Evolutionary conservation across 2,797 vertebrate genomes (phyloP).

Genomic region (Argentina silus): DNA sequence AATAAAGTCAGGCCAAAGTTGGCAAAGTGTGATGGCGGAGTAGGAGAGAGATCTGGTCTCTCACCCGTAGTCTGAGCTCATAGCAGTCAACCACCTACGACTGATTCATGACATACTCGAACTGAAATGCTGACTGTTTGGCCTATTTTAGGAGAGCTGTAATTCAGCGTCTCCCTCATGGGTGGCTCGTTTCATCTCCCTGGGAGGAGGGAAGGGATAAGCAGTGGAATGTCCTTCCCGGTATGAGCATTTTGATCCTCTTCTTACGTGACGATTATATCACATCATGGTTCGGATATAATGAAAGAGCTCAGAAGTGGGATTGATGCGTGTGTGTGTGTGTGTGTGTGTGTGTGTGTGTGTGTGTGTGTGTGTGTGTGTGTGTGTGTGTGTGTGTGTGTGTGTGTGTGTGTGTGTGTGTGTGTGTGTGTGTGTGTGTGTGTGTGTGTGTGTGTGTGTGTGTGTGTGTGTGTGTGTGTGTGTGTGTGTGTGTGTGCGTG

Average conservation of each 20-base stretch:
- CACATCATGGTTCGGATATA: conserved; percentile 59
- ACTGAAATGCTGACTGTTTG: conserved; percentile 65
- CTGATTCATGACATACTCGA: conserved; percentile 66
- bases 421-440: conserved; percentile 8
- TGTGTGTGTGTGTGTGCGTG: not conserved
- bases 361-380: no score
- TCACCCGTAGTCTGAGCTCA: conserved; percentile 62
- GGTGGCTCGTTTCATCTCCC: conserved; percentile 66
- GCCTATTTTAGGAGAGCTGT: conserved; percentile 52
- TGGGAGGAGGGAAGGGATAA: conserved; percentile 32
- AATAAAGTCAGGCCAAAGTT: no score
- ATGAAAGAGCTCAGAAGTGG: conserved; percentile 41
- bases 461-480: conserved; percentile 3
- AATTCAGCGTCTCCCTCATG: conserved; percentile 60
- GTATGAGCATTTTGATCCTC: conserved; percentile 40
- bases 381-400: no score
- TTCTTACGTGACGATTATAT: conserved; percentile 59
- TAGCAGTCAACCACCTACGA: conserved; percentile 63
- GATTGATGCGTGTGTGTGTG: not conserved
- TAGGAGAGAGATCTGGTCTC: no score
- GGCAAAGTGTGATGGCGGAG: no score
- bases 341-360: conserved; percentile 10
- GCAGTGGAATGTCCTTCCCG: conserved; percentile 56
- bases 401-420: no score
- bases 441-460: conserved; percentile 19